Conservation (phyloP, 2,888 invertebrate genomes). For the Molorchus minor region DNA sequence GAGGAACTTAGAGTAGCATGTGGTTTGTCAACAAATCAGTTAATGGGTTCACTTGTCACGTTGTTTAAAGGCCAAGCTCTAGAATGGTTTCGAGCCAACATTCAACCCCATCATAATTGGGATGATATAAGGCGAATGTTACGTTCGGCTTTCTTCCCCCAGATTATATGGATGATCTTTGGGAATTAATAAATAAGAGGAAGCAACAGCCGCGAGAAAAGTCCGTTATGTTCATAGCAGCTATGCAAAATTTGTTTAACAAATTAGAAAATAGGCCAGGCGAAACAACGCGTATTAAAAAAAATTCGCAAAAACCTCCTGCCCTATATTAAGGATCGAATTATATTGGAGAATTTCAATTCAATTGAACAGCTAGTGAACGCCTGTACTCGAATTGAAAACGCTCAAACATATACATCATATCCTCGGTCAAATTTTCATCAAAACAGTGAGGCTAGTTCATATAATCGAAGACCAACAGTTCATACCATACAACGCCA, state of each 20-base stretch:
- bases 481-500: too few species aligned
- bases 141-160: constrained; percentile 23
- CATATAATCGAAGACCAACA: neutral
- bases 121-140: constrained; percentile 14
- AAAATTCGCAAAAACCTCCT: neutral
- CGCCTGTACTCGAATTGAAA: neutral
- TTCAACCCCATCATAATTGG: constrained; percentile 21
- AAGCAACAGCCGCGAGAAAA: neutral
- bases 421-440: neutral
- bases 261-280: neutral
- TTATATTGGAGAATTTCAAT: neutral
- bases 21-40: constrained; percentile 26
- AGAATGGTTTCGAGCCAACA: constrained; percentile 37
- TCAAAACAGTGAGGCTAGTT: neutral
- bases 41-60: constrained; percentile 35
- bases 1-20: constrained; percentile 38
- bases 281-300: neutral
- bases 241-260: neutral
- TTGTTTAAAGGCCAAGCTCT: constrained; percentile 36
- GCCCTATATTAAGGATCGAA: neutral
- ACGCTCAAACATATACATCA: neutral
- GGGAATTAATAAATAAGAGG: neutral
- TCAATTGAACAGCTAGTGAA: neutral
- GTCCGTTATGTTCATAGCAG: neutral
- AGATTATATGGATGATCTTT: constrained; percentile 32